A percentile compares a stretch with the other conserved stretches of the same genome.
phyloP scores from a whole-genome alignment of 2,113 vertebrate species.

The Corythoichthys intestinalis region DNA sequence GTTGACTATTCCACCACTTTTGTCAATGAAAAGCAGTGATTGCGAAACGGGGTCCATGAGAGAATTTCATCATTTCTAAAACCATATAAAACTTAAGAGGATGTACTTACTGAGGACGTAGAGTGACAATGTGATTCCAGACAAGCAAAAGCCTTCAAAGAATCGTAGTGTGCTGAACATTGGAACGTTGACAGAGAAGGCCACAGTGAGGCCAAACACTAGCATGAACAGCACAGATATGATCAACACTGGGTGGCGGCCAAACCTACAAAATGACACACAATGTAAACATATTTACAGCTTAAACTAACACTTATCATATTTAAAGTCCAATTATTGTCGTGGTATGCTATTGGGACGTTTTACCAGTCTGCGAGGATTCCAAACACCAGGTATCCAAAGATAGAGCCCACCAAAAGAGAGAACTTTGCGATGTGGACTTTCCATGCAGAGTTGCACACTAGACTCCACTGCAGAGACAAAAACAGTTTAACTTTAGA shows the following conservation, averaged over 20 bases:
- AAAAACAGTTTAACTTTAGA: slow-evolving; percentile 24
- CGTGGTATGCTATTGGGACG: background rate
- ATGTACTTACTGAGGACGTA: slow-evolving; percentile 87
- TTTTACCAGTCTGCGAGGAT: slow-evolving; percentile 96
- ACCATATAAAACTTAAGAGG: background rate
- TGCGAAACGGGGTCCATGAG: background rate
- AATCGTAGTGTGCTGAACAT: slow-evolving; percentile 99
- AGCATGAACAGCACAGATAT: slow-evolving; percentile 88
- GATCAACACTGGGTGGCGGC: slow-evolving; percentile 86
- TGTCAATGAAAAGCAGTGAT: background rate
- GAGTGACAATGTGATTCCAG: slow-evolving; percentile 88
- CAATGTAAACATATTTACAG: background rate
- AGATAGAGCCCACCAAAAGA: slow-evolving; percentile 93
- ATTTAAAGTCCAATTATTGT: background rate
- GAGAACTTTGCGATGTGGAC: slow-evolving; percentile 98
- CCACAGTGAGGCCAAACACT: slow-evolving; percentile 90
- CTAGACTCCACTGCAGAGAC: slow-evolving; percentile 87
- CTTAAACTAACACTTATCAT: background rate
- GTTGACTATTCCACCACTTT: too few relatives aligned
- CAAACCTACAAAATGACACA: slow-evolving; percentile 75
- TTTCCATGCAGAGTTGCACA: slow-evolving; percentile 88
- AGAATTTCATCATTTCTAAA: background rate
- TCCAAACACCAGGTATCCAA: slow-evolving; percentile 94
- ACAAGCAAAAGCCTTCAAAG: slow-evolving; percentile 97
- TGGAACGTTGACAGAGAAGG: slow-evolving; percentile 91